phyloP scores from a whole-genome alignment of 2,113 vertebrate genomes.

The Caranx ignobilis region DNA sequence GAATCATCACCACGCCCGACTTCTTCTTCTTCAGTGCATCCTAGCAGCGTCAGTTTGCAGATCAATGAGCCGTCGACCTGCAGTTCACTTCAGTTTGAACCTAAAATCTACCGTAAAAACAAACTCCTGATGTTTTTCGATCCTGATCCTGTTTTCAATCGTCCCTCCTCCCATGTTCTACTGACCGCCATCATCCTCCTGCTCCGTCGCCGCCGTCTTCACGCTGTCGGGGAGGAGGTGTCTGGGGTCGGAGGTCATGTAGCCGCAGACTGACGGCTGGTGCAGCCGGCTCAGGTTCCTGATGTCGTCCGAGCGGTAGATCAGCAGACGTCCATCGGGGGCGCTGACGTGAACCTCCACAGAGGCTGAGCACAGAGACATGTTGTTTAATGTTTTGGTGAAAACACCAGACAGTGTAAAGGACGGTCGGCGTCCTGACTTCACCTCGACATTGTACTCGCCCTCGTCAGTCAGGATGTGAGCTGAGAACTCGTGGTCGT shows the following conservation, averaged over 20 bases:
- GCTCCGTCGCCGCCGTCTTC: conserved; percentile 32
- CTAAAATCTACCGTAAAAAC: too few relatives aligned
- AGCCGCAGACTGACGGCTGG: conserved; percentile 93
- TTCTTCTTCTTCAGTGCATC: too few relatives aligned
- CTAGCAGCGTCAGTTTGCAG: too few relatives aligned
- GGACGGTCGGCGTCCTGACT: fast-evolving
- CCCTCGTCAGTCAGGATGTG: conserved; percentile 90
- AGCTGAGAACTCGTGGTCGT: conserved; percentile 90
- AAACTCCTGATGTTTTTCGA: too few relatives aligned
- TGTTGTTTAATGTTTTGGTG: not conserved
- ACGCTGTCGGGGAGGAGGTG: conserved; percentile 82
- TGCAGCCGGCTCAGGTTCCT: conserved; percentile 90
- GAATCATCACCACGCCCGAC: too few relatives aligned
- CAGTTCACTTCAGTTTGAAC: too few relatives aligned
- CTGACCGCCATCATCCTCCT: conserved; percentile 59
- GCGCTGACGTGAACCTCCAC: conserved; percentile 90
- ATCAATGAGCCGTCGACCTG: too few relatives aligned
- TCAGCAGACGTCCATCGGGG: conserved; percentile 88
- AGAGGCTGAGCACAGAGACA: conserved; percentile 82
- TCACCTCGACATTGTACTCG: conserved; percentile 95
- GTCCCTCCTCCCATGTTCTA: too few relatives aligned
- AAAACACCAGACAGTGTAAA: not conserved
- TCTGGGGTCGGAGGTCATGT: conserved; percentile 82
- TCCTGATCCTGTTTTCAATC: too few relatives aligned
- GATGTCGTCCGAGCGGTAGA: conserved; percentile 95